Evolutionary conservation across 2,113 vertebrate species (phyloP).

Genomic region (Camarhynchus parvulus): DNA sequence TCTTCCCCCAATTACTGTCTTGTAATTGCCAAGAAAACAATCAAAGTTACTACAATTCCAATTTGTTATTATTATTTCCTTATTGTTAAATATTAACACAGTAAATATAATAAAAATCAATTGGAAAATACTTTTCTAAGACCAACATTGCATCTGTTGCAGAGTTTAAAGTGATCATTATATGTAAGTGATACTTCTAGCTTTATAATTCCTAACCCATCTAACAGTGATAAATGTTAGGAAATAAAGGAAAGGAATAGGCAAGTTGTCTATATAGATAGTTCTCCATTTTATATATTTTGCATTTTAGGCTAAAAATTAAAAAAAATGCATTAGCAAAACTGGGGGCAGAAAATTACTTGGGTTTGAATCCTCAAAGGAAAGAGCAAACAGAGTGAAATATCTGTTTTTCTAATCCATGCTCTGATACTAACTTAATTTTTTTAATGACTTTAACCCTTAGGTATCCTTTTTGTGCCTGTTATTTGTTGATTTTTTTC

Average conservation of each 20-base stretch:
- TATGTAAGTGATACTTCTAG: background rate
- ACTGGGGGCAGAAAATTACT: background rate
- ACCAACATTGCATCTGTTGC: accelerated
- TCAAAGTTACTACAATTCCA: background rate
- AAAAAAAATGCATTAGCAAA: background rate
- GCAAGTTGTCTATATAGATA: background rate
- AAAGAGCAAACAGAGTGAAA: background rate
- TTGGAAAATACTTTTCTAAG: background rate
- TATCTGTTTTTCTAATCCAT: background rate
- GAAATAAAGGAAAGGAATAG: background rate
- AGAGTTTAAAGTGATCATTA: background rate
- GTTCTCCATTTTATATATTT: background rate
- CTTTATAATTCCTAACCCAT: background rate
- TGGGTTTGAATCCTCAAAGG: background rate
- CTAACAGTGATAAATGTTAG: background rate
- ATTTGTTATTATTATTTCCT: background rate
- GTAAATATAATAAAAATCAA: background rate
- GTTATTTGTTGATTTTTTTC: background rate
- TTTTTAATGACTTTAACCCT: background rate
- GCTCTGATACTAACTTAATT: background rate
- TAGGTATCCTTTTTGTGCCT: background rate
- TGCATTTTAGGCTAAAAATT: background rate
- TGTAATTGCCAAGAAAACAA: background rate
- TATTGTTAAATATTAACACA: background rate
- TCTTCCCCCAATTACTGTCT: background rate